Base-by-base conservation (phyloP, 2,888 invertebrate species). In the Mesorhabditis belari region DNA sequence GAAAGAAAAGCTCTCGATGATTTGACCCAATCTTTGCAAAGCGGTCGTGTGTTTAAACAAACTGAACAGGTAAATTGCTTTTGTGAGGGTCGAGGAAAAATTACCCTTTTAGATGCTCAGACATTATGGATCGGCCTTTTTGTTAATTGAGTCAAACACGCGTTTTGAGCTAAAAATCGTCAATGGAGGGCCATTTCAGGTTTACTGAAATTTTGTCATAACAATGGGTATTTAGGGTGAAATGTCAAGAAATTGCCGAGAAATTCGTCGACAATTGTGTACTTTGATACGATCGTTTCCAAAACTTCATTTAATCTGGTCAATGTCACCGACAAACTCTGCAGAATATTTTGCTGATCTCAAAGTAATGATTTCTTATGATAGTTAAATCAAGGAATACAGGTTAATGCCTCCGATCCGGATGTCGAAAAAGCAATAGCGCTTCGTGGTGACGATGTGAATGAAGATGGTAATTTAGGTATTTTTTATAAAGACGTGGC, bases 281-380 rank as follows among this genome's bases (percentile, higher is more conserved):
- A 84, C 96, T 44, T 85, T 98, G n/a, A 94, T 96, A 0, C 85
- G 96, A 71, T 91, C 94, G 81, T 95, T 96, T 83, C 95, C 96
- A 1, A 87, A 89, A 76, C 84, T 98, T 66, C 88, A 91, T 72
- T 84, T 96, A 6, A 89, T 96, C 35, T 96, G 96, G 96, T 94
- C 94, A 12, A 92, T 92, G 2, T 92, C 90, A 81, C 94, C 96
- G 0, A 90, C 92, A 82, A 93, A 93, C 49, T 92, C 93, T 0
- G 92, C 94, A 0, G 93, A 96, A 83, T 85, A 96, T 54, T 95
- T 96, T 83, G 90, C 92, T 80, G 92, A 95, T 82, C 84, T 95
- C 0, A 96, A 95, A 85, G 89, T 89, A n/a, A n/a, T n/a, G n/a
- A n/a, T n/a, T n/a, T n/a, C n/a, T n/a, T n/a, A n/a, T n/a, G n/a